These are phyloP conservation scores for Drosophila subsilvestris DNA, from an alignment of 2,888 invertebrate genomes.

Conservation along the genomic window DNA sequence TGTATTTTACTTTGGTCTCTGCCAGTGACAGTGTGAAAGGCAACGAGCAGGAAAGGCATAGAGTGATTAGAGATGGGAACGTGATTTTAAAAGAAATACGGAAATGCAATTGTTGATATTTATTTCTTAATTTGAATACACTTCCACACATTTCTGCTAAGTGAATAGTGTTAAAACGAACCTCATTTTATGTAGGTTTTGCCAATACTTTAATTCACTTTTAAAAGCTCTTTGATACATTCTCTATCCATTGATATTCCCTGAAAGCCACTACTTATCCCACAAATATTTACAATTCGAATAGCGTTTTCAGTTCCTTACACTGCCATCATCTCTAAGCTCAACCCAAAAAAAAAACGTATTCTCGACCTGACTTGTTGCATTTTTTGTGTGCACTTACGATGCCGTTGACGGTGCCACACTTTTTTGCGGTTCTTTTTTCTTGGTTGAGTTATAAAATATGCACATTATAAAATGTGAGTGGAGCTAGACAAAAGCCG, in stretches of 20 bases:
- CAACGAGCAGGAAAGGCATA: not conserved
- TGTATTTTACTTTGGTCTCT: not conserved
- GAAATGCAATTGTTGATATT: too few relatives aligned
- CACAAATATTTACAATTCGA: not conserved
- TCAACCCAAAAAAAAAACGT: not conserved
- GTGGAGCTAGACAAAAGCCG: constrained; percentile 74
- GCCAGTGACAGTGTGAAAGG: constrained; percentile 7
- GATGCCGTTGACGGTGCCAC: constrained; percentile 19
- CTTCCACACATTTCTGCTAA: too few relatives aligned
- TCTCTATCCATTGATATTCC: not conserved
- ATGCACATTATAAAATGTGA: constrained; percentile 75
- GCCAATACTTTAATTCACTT: not conserved
- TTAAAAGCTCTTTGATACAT: not conserved
- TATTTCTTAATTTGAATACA: too few relatives aligned
- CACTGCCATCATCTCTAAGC: not conserved
- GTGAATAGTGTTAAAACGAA: too few relatives aligned
- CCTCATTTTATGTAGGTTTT: too few relatives aligned
- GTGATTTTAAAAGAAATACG: not conserved
- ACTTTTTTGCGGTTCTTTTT: constrained; percentile 22
- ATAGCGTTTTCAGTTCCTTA: not conserved
- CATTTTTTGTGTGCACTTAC: constrained; percentile 56
- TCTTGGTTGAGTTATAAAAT: constrained; percentile 63
- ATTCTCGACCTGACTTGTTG: constrained; percentile 65
- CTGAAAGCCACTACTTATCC: not conserved
- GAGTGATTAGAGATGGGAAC: not conserved